Conservation (phyloP, 2,113 vertebrate species). For the Ammodytes marinus region DNA sequence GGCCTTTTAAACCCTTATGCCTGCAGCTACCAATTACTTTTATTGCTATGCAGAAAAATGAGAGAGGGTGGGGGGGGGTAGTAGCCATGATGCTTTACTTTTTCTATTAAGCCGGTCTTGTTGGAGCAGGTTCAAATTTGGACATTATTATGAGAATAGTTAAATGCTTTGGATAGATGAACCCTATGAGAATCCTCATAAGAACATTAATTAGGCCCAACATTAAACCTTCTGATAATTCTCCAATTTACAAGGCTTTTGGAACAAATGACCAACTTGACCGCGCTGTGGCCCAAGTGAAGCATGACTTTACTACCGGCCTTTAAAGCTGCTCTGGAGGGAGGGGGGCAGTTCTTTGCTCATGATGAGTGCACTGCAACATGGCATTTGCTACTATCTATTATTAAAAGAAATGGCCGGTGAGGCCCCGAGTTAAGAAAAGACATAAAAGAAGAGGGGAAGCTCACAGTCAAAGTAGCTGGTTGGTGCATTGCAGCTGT, state of each 20-base stretch:
- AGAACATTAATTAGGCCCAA: constrained; percentile 64
- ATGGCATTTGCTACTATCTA: constrained; percentile 28
- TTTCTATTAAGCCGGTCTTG: neutral
- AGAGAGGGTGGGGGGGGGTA: neutral
- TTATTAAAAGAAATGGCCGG: constrained; percentile 58
- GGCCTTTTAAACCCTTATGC: constrained; percentile 40
- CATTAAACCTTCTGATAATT: constrained; percentile 69
- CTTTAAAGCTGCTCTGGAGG: constrained; percentile 33
- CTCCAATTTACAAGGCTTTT: constrained; percentile 46
- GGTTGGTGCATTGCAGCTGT: constrained; percentile 68
- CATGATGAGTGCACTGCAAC: constrained; percentile 19
- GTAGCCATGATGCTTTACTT: neutral
- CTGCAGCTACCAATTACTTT: constrained; percentile 50
- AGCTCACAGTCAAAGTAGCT: constrained; percentile 30
- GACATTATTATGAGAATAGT: constrained; percentile 67
- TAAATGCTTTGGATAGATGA: constrained; percentile 63
- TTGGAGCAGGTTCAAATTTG: constrained; percentile 47
- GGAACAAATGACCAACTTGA: constrained; percentile 58
- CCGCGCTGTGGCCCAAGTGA: neutral
- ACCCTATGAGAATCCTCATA: constrained; percentile 56
- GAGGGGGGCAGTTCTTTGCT: constrained; percentile 31
- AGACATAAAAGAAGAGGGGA: constrained; percentile 37
- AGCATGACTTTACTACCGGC: constrained; percentile 43
- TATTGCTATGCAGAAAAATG: neutral
- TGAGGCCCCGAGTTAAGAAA: constrained; percentile 56